Percentiles rank a stretch among this genome's conserved stretches.
phyloP scores from a whole-genome alignment of 2,113 vertebrate species.

The Takifugu flavidus region DNA sequence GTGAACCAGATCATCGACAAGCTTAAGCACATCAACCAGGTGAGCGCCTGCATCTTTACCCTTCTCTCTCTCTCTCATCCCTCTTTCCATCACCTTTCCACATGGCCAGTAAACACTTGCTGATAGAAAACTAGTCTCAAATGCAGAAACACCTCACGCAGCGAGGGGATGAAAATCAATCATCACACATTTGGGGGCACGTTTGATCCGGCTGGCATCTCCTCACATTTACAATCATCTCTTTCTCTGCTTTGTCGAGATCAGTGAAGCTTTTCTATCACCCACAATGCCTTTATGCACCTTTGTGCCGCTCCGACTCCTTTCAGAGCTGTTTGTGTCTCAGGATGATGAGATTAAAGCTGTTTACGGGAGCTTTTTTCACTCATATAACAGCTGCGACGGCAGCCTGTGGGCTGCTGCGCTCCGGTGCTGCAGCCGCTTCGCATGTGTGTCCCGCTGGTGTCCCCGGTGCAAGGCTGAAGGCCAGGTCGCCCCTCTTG shows the following conservation, averaged over 20 bases:
- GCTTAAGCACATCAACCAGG: slow-evolving; percentile 89
- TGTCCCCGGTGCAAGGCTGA: slow-evolving; percentile 57
- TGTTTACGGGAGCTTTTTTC: slow-evolving; percentile 48
- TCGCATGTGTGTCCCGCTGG: slow-evolving; percentile 43
- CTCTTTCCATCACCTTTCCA: background rate
- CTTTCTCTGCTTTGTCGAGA: slow-evolving; percentile 67
- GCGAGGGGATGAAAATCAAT: slow-evolving; percentile 50
- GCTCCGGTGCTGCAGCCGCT: slow-evolving; percentile 35
- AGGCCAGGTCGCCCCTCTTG: slow-evolving; percentile 60
- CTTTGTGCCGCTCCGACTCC: slow-evolving; percentile 39
- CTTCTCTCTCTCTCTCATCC: background rate
- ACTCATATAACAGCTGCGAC: slow-evolving; percentile 43
- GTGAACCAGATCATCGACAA: slow-evolving; percentile 91
- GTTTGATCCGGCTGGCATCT: slow-evolving; percentile 40
- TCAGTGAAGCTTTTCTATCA: slow-evolving; percentile 62
- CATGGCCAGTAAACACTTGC: slow-evolving; percentile 20
- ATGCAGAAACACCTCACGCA: slow-evolving; percentile 37
- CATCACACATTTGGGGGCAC: slow-evolving; percentile 63
- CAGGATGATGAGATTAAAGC: slow-evolving; percentile 59
- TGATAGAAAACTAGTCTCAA: slow-evolving; percentile 46
- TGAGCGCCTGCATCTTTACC: slow-evolving; percentile 59
- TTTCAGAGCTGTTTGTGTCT: slow-evolving; percentile 45
- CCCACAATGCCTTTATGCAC: slow-evolving; percentile 25
- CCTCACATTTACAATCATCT: slow-evolving; percentile 56
- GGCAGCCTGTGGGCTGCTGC: slow-evolving; percentile 24